Evolutionary conservation across 2,888 invertebrate species (phyloP), one percentile per base, ranked within the genome.

Genomic region (Eupeodes luniger): DNA sequence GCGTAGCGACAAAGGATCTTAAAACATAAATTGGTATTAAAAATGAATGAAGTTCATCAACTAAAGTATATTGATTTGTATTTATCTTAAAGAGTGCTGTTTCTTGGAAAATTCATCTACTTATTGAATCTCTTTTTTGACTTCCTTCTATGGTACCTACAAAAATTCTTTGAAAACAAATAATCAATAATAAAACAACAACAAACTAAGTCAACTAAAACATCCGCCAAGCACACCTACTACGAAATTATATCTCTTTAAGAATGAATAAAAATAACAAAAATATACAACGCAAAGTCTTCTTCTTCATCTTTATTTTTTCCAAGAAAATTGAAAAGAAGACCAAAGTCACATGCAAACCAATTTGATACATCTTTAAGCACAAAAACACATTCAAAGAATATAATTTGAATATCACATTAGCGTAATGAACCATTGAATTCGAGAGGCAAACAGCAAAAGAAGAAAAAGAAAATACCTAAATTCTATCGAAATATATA

Each of bases 371-470:
- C 84, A 72, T 66, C 53, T 62, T 62, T 40, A 76, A 76, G 70
- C 40, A 59, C 70, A 62, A 66, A 78, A 80, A 86, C 75, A 85
- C 78, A 89, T 78, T 87, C 85, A 84, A 77, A 81, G 90, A 91
- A 91, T 91, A 91, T 91, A 91, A 92, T 93, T 92, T 91, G 91
- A 89, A 92, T 92, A 92, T 91, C 91, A 91, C 92, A 92, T 93
- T 92, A 93, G 92, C 91, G 91, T 93, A 93, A 93, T 93, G 93
- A 93, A 93, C 92, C 93, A 93, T 93, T 91, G 91, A 91, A 91
- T 91, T 90, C 90, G 90, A 89, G 90, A 89, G 81, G 67, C 62
- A 47, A 64, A 49, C 34, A 44, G 14, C 16, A 59, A 36, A 44
- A 36, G 19, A 47, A 49, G 49, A 59, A 47, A 64, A 55, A 64